Conservation (phyloP, 2,113 vertebrate genomes). For the Silurus asotus region DNA sequence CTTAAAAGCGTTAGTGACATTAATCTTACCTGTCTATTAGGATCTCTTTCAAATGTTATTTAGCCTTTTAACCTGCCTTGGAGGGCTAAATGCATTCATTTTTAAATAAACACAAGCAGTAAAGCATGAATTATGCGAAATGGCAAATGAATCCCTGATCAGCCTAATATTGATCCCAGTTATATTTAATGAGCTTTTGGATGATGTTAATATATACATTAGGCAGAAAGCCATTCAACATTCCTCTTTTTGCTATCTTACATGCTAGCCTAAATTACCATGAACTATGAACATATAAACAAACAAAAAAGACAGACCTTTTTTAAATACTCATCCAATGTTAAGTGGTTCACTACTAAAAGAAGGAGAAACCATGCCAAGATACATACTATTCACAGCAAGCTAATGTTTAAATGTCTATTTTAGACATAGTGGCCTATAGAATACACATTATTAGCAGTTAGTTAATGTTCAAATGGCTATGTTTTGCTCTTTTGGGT, state of each 20-base stretch:
- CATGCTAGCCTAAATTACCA: not conserved
- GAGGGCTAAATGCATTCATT: not conserved
- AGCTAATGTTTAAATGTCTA: not conserved
- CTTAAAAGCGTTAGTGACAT: not conserved
- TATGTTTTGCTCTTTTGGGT: not conserved
- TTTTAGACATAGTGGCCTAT: not conserved
- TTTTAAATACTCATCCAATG: not conserved
- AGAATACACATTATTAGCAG: not conserved
- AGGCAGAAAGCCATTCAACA: not conserved
- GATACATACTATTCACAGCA: not conserved
- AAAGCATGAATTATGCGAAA: slow-evolving; percentile 8
- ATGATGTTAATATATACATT: not conserved
- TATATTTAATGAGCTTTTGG: slow-evolving; percentile 4
- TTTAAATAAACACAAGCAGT: not conserved
- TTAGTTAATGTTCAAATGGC: not conserved
- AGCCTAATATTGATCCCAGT: not conserved
- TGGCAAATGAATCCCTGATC: slow-evolving; percentile 1
- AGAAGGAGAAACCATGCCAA: not conserved
- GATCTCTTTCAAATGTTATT: slow-evolving; percentile 6
- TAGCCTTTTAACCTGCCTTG: not conserved
- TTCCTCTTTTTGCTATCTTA: not conserved
- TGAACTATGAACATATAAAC: not conserved
- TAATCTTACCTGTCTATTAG: slow-evolving; percentile 5
- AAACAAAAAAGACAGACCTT: not conserved
- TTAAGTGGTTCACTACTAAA: not conserved